These are phyloP conservation scores for Sylvilagus bachmani DNA, from an alignment of 2,113 vertebrate species.

Conservation along the genomic window DNA sequence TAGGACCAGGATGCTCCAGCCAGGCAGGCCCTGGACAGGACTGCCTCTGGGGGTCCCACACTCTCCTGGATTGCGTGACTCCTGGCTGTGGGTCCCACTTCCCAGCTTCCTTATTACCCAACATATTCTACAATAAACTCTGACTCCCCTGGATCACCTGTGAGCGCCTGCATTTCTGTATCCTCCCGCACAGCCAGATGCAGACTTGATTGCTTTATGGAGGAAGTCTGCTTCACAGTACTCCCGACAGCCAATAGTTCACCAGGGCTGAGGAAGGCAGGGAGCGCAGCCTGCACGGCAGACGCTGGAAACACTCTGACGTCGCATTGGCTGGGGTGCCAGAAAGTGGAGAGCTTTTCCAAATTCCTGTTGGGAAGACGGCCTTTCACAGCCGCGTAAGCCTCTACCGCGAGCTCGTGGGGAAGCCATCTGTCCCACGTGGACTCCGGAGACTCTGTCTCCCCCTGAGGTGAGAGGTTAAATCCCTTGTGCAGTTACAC, in stretches of 20 bases:
- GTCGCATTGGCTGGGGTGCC: background rate
- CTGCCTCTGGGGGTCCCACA: background rate
- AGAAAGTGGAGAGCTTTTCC: background rate
- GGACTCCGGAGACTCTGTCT: background rate
- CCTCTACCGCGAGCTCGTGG: background rate
- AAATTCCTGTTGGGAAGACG: background rate
- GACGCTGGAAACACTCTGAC: background rate
- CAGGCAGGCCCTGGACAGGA: no score
- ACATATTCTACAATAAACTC: background rate
- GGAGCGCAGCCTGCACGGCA: background rate
- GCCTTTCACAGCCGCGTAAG: background rate
- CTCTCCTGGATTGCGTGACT: no score
- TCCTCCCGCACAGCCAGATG: background rate
- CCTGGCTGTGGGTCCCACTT: background rate
- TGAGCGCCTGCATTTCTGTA: background rate
- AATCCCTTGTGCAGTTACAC: background rate
- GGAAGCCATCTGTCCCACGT: rapidly evolving
- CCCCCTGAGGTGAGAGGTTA: rapidly evolving
- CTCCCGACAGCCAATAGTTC: background rate
- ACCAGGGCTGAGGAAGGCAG: background rate
- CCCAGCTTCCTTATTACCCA: slow-evolving; percentile 15
- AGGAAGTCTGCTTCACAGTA: background rate
- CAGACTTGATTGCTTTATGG: background rate
- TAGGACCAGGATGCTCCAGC: no score
- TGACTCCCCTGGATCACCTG: background rate